Conservation (phyloP, 2,797 vertebrate genomes). For the Cichlasoma orientale region DNA sequence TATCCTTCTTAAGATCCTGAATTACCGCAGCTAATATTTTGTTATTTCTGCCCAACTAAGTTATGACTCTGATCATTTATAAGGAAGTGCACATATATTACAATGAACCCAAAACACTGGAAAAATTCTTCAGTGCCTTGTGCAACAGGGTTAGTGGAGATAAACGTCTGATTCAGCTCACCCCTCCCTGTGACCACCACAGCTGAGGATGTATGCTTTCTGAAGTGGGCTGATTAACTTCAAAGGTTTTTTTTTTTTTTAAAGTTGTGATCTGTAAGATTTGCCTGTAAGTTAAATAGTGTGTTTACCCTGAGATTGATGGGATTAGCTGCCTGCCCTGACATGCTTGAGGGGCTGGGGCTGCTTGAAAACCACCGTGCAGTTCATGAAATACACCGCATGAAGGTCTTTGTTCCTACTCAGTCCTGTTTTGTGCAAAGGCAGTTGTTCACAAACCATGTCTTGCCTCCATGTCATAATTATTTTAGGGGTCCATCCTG, state of each 20-base stretch:
- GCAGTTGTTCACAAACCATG: not conserved
- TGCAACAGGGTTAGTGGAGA: conserved; percentile 14
- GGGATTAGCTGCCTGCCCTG: conserved; percentile 20
- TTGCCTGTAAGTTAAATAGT: conserved; percentile 32
- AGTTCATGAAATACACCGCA: conserved; percentile 3
- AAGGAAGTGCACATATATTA: conserved; percentile 14
- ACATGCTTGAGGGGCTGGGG: conserved; percentile 26
- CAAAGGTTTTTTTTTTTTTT: conserved; percentile 28
- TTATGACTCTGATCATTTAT: not conserved
- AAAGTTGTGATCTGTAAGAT: conserved; percentile 27
- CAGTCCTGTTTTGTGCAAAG: conserved; percentile 6
- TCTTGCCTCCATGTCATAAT: not conserved
- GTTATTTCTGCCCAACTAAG: not conserved
- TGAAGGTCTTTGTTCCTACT: not conserved
- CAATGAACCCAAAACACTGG: conserved; percentile 33
- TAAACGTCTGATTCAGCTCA: conserved; percentile 35
- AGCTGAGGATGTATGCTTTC: conserved; percentile 27
- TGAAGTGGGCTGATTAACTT: conserved; percentile 53
- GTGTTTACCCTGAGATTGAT: conserved; percentile 47
- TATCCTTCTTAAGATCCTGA: not conserved
- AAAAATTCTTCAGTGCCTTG: conserved; percentile 32
- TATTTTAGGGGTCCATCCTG: not conserved
- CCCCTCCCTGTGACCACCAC: conserved; percentile 24
- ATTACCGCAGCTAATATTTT: no score
- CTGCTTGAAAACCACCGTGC: not conserved